A percentile compares a stretch with the other conserved stretches of the same genome.
Evolutionary conservation across 2,797 vertebrate genomes (phyloP).

Genomic region (Sciaenops ocellatus): DNA sequence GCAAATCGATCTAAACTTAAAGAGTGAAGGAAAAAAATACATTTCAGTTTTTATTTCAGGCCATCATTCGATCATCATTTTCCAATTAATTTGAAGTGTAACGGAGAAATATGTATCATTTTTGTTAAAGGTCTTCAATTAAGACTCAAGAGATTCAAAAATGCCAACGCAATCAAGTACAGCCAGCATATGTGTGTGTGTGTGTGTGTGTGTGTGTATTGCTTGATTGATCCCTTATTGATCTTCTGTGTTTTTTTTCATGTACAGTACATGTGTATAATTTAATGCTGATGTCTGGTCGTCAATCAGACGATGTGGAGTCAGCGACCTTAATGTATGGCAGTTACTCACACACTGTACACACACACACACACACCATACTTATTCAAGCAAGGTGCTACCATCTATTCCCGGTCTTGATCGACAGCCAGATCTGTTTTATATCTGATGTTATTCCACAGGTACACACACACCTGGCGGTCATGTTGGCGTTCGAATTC

Average conservation of each 20-base stretch:
- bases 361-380: constrained; percentile 7
- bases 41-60: constrained; percentile 12
- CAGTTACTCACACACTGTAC: constrained; percentile 1
- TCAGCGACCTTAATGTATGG: constrained; percentile 6
- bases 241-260: neutral
- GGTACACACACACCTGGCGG: constrained; percentile 31
- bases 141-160: neutral
- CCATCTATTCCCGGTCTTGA: constrained; percentile 41
- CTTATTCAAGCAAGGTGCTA: constrained; percentile 22
- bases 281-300: neutral
- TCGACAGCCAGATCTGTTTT: constrained; percentile 42
- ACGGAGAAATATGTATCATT: neutral
- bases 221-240: neutral
- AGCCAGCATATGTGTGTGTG: neutral
- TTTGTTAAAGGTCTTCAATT: neutral
- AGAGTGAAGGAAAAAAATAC: neutral
- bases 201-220: constrained; percentile 8
- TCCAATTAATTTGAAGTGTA: neutral
- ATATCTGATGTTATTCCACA: constrained; percentile 46
- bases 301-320: constrained; percentile 18
- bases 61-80: neutral
- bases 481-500: constrained; percentile 69
- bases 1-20: neutral
- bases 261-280: neutral
- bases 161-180: neutral